Conservation (phyloP, 2,113 vertebrate species). For the Gymnocephalus cernua region DNA sequence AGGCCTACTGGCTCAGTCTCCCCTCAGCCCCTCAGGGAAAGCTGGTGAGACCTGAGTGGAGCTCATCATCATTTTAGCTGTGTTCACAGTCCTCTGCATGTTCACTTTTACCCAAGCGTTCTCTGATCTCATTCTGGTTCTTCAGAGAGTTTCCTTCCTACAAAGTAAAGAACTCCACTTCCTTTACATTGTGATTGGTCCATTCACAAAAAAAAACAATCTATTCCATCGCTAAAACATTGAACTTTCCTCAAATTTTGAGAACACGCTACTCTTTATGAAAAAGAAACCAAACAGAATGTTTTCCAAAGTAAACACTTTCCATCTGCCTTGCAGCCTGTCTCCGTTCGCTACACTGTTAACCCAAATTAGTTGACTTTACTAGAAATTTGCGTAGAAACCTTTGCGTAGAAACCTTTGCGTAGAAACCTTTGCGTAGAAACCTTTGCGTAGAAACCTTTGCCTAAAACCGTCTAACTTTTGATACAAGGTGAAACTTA, state of each 20-base stretch:
- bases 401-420: no score
- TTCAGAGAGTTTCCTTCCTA: background rate
- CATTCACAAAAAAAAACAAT: background rate
- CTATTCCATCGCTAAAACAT: background rate
- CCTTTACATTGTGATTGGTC: background rate
- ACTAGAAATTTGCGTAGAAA: no score
- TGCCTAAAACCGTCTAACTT: no score
- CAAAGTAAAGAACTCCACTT: background rate
- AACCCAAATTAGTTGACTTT: no score
- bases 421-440: no score
- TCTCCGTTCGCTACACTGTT: conserved; percentile 2
- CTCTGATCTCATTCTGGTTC: conserved; percentile 8
- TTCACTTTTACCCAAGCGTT: background rate
- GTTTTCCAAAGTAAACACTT: conserved; percentile 12
- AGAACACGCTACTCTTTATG: background rate
- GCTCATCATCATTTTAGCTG: background rate
- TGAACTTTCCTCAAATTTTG: conserved; percentile 1
- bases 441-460: no score
- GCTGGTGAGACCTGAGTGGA: conserved; percentile 78
- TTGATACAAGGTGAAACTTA: no score
- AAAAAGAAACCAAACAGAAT: conserved; percentile 26
- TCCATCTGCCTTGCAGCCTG: conserved; percentile 3
- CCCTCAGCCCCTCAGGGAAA: conserved; percentile 78
- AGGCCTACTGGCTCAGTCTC: conserved; percentile 87
- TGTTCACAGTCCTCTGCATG: background rate